These are phyloP conservation scores for Enteromius fasciolatus DNA, from an alignment of 2,797 vertebrate genomes.

Conservation along the genomic window DNA sequence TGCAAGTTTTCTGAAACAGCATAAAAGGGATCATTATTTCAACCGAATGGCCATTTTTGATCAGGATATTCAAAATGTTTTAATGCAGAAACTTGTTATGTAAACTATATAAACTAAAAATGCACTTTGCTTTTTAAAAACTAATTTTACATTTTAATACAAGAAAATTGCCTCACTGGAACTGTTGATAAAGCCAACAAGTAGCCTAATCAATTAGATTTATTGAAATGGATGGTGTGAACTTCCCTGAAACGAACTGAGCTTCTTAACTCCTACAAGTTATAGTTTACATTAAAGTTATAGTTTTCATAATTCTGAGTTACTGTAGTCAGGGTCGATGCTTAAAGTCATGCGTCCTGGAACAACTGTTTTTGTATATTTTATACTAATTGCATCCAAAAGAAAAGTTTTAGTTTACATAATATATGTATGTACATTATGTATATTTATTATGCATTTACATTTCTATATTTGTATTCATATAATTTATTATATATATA, in stretches of 20 bases:
- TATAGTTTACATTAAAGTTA: background rate
- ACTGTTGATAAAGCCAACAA: background rate
- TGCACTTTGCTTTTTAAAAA: background rate
- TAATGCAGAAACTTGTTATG: background rate
- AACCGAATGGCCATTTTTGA: background rate
- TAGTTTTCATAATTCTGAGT: background rate
- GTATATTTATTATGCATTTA: no score
- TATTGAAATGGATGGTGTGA: background rate
- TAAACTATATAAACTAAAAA: no score
- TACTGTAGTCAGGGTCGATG: background rate
- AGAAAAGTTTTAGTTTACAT: no score
- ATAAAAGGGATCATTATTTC: background rate
- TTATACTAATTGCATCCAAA: no score
- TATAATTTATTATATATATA: no score
- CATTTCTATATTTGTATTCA: no score
- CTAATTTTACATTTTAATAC: background rate
- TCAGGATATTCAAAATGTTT: background rate
- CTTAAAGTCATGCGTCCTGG: background rate
- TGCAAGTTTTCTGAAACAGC: background rate
- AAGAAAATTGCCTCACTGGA: background rate
- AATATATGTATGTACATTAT: no score
- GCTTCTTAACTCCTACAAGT: background rate
- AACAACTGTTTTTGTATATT: background rate
- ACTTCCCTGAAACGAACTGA: background rate
- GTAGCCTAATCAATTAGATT: background rate